Evolutionary conservation across 92 coral and sea anemone species (phyloP).

Genomic region (Meandrina meandrites): DNA sequence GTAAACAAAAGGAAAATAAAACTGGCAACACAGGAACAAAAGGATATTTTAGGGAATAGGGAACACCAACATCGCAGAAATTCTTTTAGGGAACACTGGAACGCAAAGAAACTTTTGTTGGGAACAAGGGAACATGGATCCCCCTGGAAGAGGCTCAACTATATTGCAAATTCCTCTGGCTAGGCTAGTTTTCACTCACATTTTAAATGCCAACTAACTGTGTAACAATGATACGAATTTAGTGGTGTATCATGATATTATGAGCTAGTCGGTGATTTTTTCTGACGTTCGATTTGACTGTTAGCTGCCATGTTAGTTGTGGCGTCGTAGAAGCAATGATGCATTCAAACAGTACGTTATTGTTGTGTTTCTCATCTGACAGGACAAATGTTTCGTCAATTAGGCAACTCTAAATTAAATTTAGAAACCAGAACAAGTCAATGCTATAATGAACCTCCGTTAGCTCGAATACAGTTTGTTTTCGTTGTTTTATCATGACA

Average conservation of each 20-base stretch:
- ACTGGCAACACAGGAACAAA: no score
- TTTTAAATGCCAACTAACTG: neutral
- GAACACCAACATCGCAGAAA: no score
- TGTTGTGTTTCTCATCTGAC: neutral
- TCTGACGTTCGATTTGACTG: neutral
- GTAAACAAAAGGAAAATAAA: no score
- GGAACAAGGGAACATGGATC: no score
- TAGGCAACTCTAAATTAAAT: neutral
- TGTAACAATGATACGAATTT: neutral
- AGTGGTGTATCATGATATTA: neutral
- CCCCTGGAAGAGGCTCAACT: no score
- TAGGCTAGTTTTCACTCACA: no score
- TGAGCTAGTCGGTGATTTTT: neutral
- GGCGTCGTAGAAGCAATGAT: neutral
- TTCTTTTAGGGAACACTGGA: no score
- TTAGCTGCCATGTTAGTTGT: neutral
- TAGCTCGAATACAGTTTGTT: neutral
- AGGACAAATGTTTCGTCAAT: neutral
- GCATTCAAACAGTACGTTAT: neutral
- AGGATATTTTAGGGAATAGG: no score
- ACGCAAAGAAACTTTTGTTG: no score
- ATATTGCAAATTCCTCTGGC: no score
- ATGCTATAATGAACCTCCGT: neutral
- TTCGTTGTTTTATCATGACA: neutral
- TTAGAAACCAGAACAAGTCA: neutral